Evolutionary conservation across 1,140 invertebrate species (phyloP), one percentile per base, ranked within the genome.

Genomic region (Limonius californicus): DNA sequence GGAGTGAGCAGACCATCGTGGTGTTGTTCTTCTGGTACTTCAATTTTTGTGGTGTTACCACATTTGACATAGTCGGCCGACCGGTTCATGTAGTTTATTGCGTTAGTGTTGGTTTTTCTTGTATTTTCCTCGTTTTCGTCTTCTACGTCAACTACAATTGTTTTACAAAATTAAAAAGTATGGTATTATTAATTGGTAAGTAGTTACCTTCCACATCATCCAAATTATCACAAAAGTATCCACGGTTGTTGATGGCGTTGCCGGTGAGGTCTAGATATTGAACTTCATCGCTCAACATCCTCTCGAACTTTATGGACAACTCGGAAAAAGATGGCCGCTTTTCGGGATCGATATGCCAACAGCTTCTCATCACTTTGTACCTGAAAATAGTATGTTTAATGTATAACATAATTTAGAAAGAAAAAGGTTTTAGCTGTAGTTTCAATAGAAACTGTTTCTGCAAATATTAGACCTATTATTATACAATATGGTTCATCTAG

Each of bases 311-410:
- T 19, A 67, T 78, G 42, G 77, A 83, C 61, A 91, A 74, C 56
- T 87, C 83, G 61, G 83, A 84, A 74, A 95, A 95, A 12, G 86
- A 87, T 12, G 92, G 91, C 61, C 92, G 77, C 62, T 87, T 79
- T 59, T 84, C 83, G 0, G 90, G 83, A 66, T 87, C 83, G 62
- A 87, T 86, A 54, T 84, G 76, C 92, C 93, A 96, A 73, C 92
- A 95, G 21, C 80, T 82, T 15, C 83, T 77, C 87, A 95, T 93
- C 32, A 95, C 74, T 57, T 87, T 83, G 71, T 92, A 90, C 54
- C 87, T 89, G 58, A 63, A 74, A 71, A 69, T n/a, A n/a, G n/a
- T n/a, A n/a, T n/a, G n/a, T n/a, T n/a, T n/a, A n/a, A n/a, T n/a
- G n/a, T n/a, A n/a, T n/a, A n/a, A n/a, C n/a, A n/a, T n/a, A n/a